Evolutionary conservation across 2,797 vertebrate genomes (phyloP), one percentile per base, ranked within the genome.

Genomic region (Lagodon rhomboides): DNA sequence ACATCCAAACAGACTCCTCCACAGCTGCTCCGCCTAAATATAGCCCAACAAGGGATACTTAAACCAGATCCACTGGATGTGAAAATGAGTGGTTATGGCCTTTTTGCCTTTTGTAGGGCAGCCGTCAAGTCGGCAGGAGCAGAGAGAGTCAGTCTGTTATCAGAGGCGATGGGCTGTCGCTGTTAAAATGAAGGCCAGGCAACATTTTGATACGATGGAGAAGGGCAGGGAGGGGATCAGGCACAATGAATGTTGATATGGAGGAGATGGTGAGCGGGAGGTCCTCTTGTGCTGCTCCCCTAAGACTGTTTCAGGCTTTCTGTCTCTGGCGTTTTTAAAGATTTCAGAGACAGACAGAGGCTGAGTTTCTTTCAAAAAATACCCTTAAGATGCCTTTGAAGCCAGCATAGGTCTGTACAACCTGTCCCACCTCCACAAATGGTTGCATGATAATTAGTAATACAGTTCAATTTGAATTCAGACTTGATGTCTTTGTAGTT

Each of bases 11-110:
- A 0, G 46, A 3, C 58, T 13, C 18, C 69, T 64, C 46, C 50
- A 38, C 75, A 62, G 66, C 68, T 72, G 71, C 69, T 72, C 58
- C 0, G 18, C 73, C 65, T 67, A 78, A 80, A 72, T 53, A 66
- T 73, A 82, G 64, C 58, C 2, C 60, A 50, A 13, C 27, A 23
- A 60, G 38, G 3, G 56, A 75, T 15, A 22, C 60, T 12, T 17
- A 41, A 17, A 56, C 41, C 49, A 34, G 54, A 62, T 50, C 56
- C 30, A 0, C 13, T 77, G 66, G 20, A 69, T 38, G 66, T 66
- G 54, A 79, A 79, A 68, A 81, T 46, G 34, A 73, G 69, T 12
- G n/a, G 53, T 62, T 70, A 3, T 1, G 2, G 56, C 23, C 13
- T 63, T 74, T 79, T 20, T 49, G 58, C 12, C 17, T 73, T 53